Evolutionary conservation across 2,888 invertebrate genomes (phyloP), one percentile per base, ranked within the genome.

Genomic region (Vannuccia rotundouncinata): DNA sequence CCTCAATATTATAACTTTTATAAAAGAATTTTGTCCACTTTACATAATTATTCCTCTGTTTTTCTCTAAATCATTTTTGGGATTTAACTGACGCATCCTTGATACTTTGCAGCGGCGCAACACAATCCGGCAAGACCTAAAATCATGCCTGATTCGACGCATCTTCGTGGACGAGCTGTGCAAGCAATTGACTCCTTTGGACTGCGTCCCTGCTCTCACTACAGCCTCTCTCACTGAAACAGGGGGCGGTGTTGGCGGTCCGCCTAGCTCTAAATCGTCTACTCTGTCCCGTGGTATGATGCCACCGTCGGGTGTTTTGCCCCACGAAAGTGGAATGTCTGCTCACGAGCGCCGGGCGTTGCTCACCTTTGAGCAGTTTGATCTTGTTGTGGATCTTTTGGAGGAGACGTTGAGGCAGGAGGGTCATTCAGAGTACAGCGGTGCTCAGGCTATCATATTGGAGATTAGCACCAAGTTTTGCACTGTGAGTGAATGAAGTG

Each of bases 361-460:
- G 28, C 80, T 81, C 1, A 74, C 31, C 28, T 80, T 29, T 59
- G 74, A 80, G 31, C 81, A 81, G 79, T 81, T 81, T 80, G 81
- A 81, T 31, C 74, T 81, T 66, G 78, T 81, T n/a, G 59, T 81
- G 30, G 81, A 81, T 80, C 74, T 81, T n/a, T 25, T 81, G 78
- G 81, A 80, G 1, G 81, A 81, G 31, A 79, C 81, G 2, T 25
- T 81, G 29, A 13, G 77, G 1, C 81, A 81, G 25, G 81, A 81
- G 28, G 79, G 31, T 1, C 78, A 45, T n/a, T 25, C 45, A n/a
- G 81, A 81, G 30, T 45, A 78, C 73, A 81, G 78, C 74, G 81
- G 81, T 5, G 74, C 80, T 1, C 59, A 29, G 27, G 31, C 81
- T 5, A 45, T 31, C 31, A 78, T 81, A 22, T 73, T 81, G 31